Evolutionary conservation across 2,888 invertebrate species (phyloP).

Genomic region (Drosophila phalerata): DNA sequence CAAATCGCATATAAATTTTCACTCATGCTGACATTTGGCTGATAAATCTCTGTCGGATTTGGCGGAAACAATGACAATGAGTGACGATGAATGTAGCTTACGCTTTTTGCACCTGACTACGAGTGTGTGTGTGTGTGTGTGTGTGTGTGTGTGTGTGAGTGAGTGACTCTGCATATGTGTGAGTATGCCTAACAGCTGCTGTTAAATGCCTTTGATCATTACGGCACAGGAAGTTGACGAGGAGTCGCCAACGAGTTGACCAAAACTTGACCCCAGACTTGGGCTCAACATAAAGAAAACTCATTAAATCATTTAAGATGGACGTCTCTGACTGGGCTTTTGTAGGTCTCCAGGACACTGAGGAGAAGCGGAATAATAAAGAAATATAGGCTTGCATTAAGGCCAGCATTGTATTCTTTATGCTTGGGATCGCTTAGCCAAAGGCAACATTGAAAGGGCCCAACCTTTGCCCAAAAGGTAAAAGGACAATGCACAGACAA

Average conservation of each 20-base stretch:
- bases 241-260: slow-evolving; percentile 33
- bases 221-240: slow-evolving; percentile 33
- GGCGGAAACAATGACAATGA: slow-evolving; percentile 63
- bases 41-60: slow-evolving; percentile 75
- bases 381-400: slow-evolving; percentile 62
- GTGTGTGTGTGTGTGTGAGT: slow-evolving; percentile 12
- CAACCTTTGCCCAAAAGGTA: slow-evolving; percentile 37
- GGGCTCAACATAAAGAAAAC: slow-evolving; percentile 50
- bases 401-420: slow-evolving; percentile 34
- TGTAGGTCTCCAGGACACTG: slow-evolving; percentile 2
- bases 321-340: slow-evolving; percentile 43
- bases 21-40: slow-evolving; percentile 80
- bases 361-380: slow-evolving; percentile 18
- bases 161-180: slow-evolving; percentile 1
- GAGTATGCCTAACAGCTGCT: slow-evolving; percentile 49
- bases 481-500: slow-evolving; percentile 57
- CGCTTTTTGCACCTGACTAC: slow-evolving; percentile 36
- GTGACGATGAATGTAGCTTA: slow-evolving; percentile 30
- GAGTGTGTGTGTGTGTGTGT: neutral
- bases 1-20: slow-evolving; percentile 77
- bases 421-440: slow-evolving; percentile 27
- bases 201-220: slow-evolving; percentile 61
- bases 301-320: slow-evolving; percentile 66
- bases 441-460: slow-evolving; percentile 32
- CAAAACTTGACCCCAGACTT: slow-evolving; percentile 38